Percentiles rank a stretch among this genome's conserved stretches.
These are phyloP conservation scores for Campylomormyrus numenius DNA, from an alignment of 2,113 vertebrate species.

Conservation along the genomic window DNA sequence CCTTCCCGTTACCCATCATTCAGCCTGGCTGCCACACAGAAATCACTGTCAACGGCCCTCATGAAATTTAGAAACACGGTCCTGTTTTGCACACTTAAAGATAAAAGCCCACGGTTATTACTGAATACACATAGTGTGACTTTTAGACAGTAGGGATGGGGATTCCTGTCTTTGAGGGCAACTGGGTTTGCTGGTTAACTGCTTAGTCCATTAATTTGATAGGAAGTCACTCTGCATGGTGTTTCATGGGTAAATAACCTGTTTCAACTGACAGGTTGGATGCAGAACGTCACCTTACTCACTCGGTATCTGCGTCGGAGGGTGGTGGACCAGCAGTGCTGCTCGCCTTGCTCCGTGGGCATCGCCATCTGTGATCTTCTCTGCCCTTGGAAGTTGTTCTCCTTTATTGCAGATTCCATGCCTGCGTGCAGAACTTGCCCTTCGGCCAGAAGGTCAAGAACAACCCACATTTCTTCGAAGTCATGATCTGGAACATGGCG, in stretches of 20 bases:
- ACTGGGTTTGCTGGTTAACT: background rate
- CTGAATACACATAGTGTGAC: background rate
- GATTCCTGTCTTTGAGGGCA: background rate
- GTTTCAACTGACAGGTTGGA: background rate
- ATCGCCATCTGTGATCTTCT: background rate
- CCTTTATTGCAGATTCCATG: constrained; percentile 69
- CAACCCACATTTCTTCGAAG: constrained; percentile 73
- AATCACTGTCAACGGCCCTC: background rate
- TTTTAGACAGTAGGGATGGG: background rate
- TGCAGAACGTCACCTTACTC: background rate
- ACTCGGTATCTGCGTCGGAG: background rate
- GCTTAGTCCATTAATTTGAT: background rate
- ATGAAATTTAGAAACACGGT: background rate
- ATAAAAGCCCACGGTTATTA: background rate
- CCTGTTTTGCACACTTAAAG: background rate
- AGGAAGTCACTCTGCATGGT: background rate
- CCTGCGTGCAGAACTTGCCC: constrained; percentile 75
- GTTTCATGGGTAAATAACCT: background rate
- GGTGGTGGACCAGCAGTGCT: background rate
- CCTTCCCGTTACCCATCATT: background rate
- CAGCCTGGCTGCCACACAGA: background rate
- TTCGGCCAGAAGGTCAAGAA: constrained; percentile 69
- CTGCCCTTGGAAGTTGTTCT: background rate
- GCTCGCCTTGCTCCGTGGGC: background rate
- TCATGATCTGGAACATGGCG: constrained; percentile 65